A percentile compares a stretch with the other conserved stretches of the same genome.
Conservation (phyloP, 2,113 vertebrate genomes). For the Dolichotis patagonum region DNA sequence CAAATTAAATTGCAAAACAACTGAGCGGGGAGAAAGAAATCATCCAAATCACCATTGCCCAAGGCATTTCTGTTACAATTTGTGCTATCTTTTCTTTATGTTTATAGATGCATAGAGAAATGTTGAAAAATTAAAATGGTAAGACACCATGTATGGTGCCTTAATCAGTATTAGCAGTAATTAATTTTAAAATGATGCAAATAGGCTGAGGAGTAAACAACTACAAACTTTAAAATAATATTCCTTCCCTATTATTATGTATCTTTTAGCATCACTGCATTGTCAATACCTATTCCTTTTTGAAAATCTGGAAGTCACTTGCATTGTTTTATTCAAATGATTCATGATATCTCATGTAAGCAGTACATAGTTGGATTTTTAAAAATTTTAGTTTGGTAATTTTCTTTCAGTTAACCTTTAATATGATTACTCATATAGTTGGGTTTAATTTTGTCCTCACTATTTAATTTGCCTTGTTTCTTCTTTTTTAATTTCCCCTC, state of each 20-base stretch:
- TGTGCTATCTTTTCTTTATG: background rate
- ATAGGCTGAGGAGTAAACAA: background rate
- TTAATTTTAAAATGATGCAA: conserved; percentile 45
- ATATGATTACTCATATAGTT: background rate
- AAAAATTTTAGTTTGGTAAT: background rate
- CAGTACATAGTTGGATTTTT: background rate
- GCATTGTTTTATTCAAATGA: background rate
- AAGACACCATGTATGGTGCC: background rate
- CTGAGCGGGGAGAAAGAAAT: background rate
- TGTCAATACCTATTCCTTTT: background rate
- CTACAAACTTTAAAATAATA: background rate
- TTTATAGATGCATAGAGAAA: background rate
- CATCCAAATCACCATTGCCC: background rate
- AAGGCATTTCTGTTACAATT: background rate
- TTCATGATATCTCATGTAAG: background rate
- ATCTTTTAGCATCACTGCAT: background rate
- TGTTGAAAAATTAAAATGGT: conserved; percentile 16
- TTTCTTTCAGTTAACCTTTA: background rate
- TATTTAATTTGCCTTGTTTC: background rate
- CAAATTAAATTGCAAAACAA: conserved; percentile 26
- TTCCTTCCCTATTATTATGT: background rate
- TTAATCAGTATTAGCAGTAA: background rate
- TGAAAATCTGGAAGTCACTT: background rate
- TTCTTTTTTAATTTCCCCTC: background rate
- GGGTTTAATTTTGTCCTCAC: background rate